These are phyloP conservation scores for Nesometra sesokonis DNA, from an alignment of 35 echinoderm and acorn worm genomes.

Conservation along the genomic window DNA sequence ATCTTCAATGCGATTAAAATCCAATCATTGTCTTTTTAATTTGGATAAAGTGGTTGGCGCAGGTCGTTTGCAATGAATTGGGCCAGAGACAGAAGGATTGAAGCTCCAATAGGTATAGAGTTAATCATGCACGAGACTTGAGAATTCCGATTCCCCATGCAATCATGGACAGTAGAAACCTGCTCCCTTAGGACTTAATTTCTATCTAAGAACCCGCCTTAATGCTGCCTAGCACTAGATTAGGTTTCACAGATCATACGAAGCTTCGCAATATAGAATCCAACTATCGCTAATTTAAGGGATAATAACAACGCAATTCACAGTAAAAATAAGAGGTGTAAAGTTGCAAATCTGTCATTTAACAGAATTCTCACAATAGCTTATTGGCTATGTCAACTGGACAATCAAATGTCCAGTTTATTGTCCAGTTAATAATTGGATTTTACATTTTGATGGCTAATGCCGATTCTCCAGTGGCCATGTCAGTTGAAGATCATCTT, in stretches of 20 bases:
- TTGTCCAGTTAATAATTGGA: background rate
- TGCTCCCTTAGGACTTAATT: background rate
- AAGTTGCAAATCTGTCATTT: background rate
- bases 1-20: background rate
- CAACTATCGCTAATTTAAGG: background rate
- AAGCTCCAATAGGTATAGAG: background rate
- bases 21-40: background rate
- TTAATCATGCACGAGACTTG: background rate
- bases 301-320: background rate
- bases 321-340: background rate
- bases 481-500: background rate
- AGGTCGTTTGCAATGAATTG: background rate
- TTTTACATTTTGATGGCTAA: background rate
- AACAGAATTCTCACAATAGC: background rate
- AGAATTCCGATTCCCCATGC: background rate
- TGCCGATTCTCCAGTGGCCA: background rate
- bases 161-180: background rate
- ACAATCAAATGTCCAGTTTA: background rate
- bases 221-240: background rate
- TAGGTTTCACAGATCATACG: background rate
- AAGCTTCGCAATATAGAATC: background rate
- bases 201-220: background rate
- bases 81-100: background rate
- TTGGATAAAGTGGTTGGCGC: background rate
- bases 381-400: background rate